Percentiles rank a stretch among this genome's conserved stretches.
phyloP scores from a whole-genome alignment of 2,888 invertebrate genomes.

The Amblyteles armatorius region DNA sequence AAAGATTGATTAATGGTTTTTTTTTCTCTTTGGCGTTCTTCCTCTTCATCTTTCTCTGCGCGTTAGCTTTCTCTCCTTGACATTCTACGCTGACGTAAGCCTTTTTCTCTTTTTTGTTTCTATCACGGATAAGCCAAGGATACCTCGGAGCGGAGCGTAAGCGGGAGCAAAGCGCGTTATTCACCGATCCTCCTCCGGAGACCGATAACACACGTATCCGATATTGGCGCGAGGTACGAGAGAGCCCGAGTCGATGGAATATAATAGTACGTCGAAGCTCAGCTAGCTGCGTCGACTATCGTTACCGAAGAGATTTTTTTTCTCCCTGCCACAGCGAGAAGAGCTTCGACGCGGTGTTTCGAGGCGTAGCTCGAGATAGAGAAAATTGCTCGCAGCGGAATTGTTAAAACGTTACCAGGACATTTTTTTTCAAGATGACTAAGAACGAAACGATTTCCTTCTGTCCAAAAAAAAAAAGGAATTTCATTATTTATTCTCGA shows the following conservation, averaged over 20 bases:
- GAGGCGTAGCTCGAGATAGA: slow-evolving; percentile 10
- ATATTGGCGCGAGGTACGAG: slow-evolving; percentile 8
- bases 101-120: background rate
- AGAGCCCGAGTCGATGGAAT: background rate
- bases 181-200: slow-evolving; percentile 56
- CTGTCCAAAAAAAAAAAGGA: background rate
- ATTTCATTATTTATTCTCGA: background rate
- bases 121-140: slow-evolving; percentile 44
- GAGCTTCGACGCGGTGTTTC: background rate
- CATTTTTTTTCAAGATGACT: background rate
- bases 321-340: background rate
- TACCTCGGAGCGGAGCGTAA: slow-evolving; percentile 29
- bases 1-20: background rate
- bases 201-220: slow-evolving; percentile 62
- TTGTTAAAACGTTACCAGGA: background rate
- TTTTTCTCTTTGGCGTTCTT: background rate
- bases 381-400: background rate
- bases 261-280: slow-evolving; percentile 32
- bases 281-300: slow-evolving; percentile 42
- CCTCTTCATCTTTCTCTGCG: background rate
- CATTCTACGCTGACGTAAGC: slow-evolving; percentile 57
- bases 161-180: slow-evolving; percentile 21
- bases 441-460: background rate
- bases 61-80: slow-evolving; percentile 47
- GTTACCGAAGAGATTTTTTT: slow-evolving; percentile 14